Base-by-base conservation (phyloP, 2,888 invertebrate genomes). In the Ophraella communa region DNA sequence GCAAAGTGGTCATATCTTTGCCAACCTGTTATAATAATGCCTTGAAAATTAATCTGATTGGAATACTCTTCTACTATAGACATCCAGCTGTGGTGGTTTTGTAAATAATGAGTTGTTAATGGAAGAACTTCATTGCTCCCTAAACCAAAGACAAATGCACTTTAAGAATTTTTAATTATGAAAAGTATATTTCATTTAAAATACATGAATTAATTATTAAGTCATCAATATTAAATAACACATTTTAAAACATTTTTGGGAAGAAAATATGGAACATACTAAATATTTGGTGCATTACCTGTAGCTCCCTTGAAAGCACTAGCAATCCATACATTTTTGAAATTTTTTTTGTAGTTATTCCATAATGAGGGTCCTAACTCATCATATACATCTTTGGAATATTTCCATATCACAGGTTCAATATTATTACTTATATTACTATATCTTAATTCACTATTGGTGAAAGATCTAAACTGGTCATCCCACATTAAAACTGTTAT, bases 251-350 rank as follows among this genome's bases (percentile, higher is more conserved):
- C n/a, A n/a, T n/a, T n/a, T n/a, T n/a, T n/a, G n/a, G n/a, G n/a
- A n/a, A n/a, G n/a, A n/a, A n/a, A n/a, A n/a, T n/a, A n/a, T n/a
- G n/a, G n/a, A n/a, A n/a, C n/a, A n/a, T n/a, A n/a, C 11, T n/a
- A 4, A 14, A 39, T 39, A 42, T 20, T 57, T 59, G 33, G 55
- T 53, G 5, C 52, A 14, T 8, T 70, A 74, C 86, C 87, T 49
- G 88, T 88, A 0, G 90, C 89, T 0, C 94, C 95, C 84, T 95
- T 95, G 76, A 89, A 95, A 0, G 95, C 94, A 64, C 92, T 89
- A 0, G 93, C 94, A 45, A 91, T 85, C 93, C 94, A 94, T 20
- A 94, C 83, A 35, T 86, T 85, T 1, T 85, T 82, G 80, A 94
- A 95, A 8, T 87, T 82, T 4, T 80, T 73, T 0, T 85, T 79